These are phyloP conservation scores for Lomographa bimaculata DNA, from an alignment of 2,888 invertebrate genomes.

Conservation along the genomic window DNA sequence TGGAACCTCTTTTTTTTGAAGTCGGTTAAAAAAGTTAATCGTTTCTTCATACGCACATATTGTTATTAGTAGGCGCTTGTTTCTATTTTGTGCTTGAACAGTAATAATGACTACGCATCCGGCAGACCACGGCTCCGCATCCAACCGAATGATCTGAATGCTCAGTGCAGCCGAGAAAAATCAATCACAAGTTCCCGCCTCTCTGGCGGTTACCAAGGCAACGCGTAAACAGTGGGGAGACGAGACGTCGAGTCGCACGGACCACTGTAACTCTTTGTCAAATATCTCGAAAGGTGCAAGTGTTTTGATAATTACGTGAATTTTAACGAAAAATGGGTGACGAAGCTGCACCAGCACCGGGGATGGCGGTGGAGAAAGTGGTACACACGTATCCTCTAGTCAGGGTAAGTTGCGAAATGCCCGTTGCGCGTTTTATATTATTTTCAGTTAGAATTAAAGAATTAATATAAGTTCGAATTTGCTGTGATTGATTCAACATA, in stretches of 20 bases:
- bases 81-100: too few relatives aligned
- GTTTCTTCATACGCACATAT: too few relatives aligned
- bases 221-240: slow-evolving; percentile 78
- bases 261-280: slow-evolving; percentile 39
- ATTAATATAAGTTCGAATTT: too few relatives aligned
- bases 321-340: slow-evolving; percentile 62
- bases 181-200: slow-evolving; percentile 77
- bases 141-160: too few relatives aligned
- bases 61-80: too few relatives aligned
- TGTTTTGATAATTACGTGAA: slow-evolving; percentile 26
- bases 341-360: slow-evolving; percentile 56
- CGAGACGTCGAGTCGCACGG: slow-evolving; percentile 51
- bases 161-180: slow-evolving; percentile 67
- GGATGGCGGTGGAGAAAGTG: slow-evolving; percentile 85
- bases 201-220: slow-evolving; percentile 74
- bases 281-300: slow-evolving; percentile 30
- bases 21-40: too few relatives aligned
- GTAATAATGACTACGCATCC: too few relatives aligned
- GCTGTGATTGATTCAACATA: too few relatives aligned
- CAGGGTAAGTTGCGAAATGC: slow-evolving; percentile 85
- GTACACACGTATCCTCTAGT: slow-evolving; percentile 93
- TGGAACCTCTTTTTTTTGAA: too few relatives aligned
- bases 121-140: slow-evolving; percentile 37
- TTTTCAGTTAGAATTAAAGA: too few relatives aligned
- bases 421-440: too few relatives aligned